Conservation (phyloP, 2,888 invertebrate species). For the Chloroclystis v-ata region DNA sequence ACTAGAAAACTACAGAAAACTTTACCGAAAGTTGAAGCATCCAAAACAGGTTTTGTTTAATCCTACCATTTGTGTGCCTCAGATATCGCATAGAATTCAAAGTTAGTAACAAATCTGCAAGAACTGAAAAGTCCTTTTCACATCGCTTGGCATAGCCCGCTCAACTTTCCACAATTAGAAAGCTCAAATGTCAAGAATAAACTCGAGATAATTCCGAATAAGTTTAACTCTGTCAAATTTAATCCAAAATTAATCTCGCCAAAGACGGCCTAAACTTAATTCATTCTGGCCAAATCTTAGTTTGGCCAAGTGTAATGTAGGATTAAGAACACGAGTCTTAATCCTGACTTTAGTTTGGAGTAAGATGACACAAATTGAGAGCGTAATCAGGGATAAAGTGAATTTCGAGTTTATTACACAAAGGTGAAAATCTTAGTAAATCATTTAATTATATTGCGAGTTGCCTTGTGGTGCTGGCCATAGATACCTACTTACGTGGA, state of each 20-base stretch:
- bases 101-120: not conserved
- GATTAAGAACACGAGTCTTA: slow-evolving; percentile 29
- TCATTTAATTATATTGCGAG: not conserved
- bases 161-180: slow-evolving; percentile 4
- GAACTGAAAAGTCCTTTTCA: slow-evolving; percentile 1
- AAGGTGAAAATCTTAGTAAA: not conserved
- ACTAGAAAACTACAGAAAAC: too few relatives aligned
- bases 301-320: slow-evolving; percentile 33
- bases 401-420: too few relatives aligned
- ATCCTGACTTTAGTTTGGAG: slow-evolving; percentile 27
- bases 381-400: not conserved
- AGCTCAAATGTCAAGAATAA: slow-evolving; percentile 7
- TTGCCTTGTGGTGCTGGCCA: not conserved
- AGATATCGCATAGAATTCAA: not conserved
- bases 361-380: slow-evolving; percentile 20
- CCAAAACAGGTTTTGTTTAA: too few relatives aligned
- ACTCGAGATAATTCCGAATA: slow-evolving; percentile 9
- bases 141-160: slow-evolving; percentile 1
- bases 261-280: slow-evolving; percentile 30
- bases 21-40: too few relatives aligned
- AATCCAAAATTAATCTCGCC: slow-evolving; percentile 31
- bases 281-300: slow-evolving; percentile 29
- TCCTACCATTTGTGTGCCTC: too few relatives aligned
- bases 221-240: slow-evolving; percentile 31
- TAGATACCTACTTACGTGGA: too few relatives aligned